These are phyloP conservation scores for Pinctada fucata DNA, from an alignment of 2,888 invertebrate genomes.

Conservation along the genomic window DNA sequence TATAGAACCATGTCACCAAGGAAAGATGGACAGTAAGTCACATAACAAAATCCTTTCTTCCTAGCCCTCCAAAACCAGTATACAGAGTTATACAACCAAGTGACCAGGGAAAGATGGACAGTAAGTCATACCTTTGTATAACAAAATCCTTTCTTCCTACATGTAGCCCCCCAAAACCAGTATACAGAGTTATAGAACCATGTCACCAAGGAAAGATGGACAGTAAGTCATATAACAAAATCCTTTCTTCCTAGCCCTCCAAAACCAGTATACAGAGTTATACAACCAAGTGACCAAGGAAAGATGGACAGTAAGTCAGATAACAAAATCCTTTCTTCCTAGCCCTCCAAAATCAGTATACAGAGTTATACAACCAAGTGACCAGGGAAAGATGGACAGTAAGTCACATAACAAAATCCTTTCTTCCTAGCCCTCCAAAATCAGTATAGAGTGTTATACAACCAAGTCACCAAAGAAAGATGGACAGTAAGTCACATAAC, in stretches of 20 bases:
- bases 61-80: too few relatives aligned
- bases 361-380: conserved; percentile 81
- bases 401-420: conserved; percentile 45
- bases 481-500: too few relatives aligned
- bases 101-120: too few relatives aligned
- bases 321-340: conserved; percentile 86
- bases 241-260: conserved; percentile 85
- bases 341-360: conserved; percentile 82
- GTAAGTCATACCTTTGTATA: too few relatives aligned
- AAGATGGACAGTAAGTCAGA: conserved; percentile 83
- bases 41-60: not conserved
- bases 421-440: not conserved
- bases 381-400: conserved; percentile 86
- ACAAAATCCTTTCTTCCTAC: too few relatives aligned
- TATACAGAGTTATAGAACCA: conserved; percentile 82
- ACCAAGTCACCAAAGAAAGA: too few relatives aligned
- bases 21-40: too few relatives aligned
- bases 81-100: too few relatives aligned
- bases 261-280: conserved; percentile 82
- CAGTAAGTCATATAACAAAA: conserved; percentile 82
- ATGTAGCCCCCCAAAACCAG: conserved; percentile 83
- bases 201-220: conserved; percentile 84
- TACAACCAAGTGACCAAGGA: conserved; percentile 82
- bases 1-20: too few relatives aligned
- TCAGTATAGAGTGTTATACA: too few relatives aligned